Conservation (phyloP, 2,888 invertebrate species). For the Hyppa rectilinea region DNA sequence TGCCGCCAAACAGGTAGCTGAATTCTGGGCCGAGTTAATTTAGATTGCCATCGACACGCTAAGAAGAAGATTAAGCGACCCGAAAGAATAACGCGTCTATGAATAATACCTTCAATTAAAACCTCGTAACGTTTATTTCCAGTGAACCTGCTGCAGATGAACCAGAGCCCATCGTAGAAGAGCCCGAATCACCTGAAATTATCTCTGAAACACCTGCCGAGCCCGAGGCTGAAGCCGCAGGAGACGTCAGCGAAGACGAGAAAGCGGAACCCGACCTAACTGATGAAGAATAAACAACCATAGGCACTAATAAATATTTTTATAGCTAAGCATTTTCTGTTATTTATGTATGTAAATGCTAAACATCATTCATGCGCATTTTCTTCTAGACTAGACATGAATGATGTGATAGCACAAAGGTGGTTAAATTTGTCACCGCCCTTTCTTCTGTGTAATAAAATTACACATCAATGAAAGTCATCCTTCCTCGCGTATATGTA, state of each 20-base stretch:
- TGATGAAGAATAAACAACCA: constrained; percentile 85
- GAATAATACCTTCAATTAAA: constrained; percentile 1
- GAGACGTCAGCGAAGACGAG: constrained; percentile 87
- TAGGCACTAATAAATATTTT: constrained; percentile 60
- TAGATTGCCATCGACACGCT: too few species aligned
- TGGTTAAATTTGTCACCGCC: constrained; percentile 67
- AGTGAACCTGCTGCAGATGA: constrained; percentile 83
- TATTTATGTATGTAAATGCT: constrained; percentile 68
- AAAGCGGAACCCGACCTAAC: constrained; percentile 88
- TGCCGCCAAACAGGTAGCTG: too few species aligned
- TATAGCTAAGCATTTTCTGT: constrained; percentile 75
- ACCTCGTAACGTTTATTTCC: constrained; percentile 21
- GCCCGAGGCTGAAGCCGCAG: constrained; percentile 71
- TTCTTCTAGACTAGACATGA: constrained; percentile 75
- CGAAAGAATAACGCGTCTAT: background rate
- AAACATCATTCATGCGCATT: constrained; percentile 79
- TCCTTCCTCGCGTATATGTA: constrained; percentile 64
- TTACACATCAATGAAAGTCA: constrained; percentile 82
- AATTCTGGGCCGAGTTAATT: too few species aligned
- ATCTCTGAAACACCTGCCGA: constrained; percentile 74
- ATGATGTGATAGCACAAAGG: constrained; percentile 78
- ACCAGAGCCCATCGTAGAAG: constrained; percentile 86
- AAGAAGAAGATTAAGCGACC: background rate
- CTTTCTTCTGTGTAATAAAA: constrained; percentile 84
- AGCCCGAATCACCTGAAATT: constrained; percentile 86